phyloP scores from a whole-genome alignment of 1,140 invertebrate genomes.

The Tigriopus japonicus region DNA sequence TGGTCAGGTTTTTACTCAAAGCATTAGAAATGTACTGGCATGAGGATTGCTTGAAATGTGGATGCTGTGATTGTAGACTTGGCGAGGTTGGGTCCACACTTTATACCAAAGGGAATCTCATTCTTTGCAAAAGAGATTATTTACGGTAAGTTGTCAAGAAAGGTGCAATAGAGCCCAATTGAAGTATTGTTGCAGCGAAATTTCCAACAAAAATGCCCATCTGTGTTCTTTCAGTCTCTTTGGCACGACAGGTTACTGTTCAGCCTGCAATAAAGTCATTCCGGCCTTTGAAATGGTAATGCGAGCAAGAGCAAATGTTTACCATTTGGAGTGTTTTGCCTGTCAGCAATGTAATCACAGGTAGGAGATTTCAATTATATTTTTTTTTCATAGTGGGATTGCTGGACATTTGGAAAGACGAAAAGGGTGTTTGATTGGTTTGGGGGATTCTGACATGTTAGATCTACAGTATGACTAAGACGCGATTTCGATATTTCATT shows the following conservation, averaged over 20 bases:
- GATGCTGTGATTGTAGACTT: conserved; percentile 73
- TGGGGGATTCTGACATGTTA: too few relatives aligned
- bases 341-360: conserved; percentile 92
- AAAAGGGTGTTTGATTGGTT: too few relatives aligned
- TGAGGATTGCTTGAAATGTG: conserved; percentile 81
- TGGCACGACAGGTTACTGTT: conserved; percentile 75
- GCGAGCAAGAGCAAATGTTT: conserved; percentile 79
- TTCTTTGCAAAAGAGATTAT: conserved; percentile 81
- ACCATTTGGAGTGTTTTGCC: conserved; percentile 88
- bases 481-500: too few relatives aligned
- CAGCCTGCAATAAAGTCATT: conserved; percentile 67
- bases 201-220: not conserved
- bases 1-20: conserved; percentile 26
- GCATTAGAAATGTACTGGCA: conserved; percentile 60
- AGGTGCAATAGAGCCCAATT: too few relatives aligned
- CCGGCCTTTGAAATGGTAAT: conserved; percentile 95
- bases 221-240: conserved; percentile 43
- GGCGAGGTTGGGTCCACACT: conserved; percentile 79
- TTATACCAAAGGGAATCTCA: conserved; percentile 77
- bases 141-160: conserved; percentile 43
- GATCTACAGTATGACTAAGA: too few relatives aligned
- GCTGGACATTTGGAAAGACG: too few relatives aligned
- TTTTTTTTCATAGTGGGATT: too few relatives aligned
- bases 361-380: conserved; percentile 32
- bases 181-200: too few relatives aligned